Evolutionary conservation across 2,888 invertebrate genomes (phyloP).

Genomic region (Pseudococcus viburni): DNA sequence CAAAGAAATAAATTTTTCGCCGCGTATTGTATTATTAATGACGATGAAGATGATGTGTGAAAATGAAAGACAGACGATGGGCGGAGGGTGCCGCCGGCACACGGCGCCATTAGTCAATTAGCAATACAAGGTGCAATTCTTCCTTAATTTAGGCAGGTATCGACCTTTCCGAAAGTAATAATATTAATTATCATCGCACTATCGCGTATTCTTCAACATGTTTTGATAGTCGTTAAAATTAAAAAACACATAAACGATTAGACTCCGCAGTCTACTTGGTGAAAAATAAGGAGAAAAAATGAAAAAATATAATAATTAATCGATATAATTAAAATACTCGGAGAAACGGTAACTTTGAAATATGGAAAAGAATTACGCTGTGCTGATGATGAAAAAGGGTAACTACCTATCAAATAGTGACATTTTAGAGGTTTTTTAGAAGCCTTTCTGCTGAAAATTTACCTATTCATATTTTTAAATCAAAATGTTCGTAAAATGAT

Average conservation of each 20-base stretch:
- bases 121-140: background rate
- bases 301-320: background rate
- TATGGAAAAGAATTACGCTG: background rate
- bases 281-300: background rate
- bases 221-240: background rate
- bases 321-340: background rate
- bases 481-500: too few relatives aligned
- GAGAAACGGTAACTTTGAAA: background rate
- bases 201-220: background rate
- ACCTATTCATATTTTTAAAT: too few relatives aligned
- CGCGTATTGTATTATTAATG: background rate
- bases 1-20: background rate
- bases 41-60: background rate
- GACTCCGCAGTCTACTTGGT: background rate
- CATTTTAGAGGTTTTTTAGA: background rate
- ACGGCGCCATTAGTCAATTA: slow-evolving; percentile 17
- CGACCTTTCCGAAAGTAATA: background rate
- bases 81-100: background rate
- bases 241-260: background rate
- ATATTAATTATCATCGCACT: background rate
- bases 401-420: background rate
- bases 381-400: background rate
- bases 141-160: background rate
- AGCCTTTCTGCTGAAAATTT: too few relatives aligned
- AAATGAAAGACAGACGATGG: slow-evolving; percentile 26